Evolutionary conservation across 2,797 vertebrate species (phyloP).

Genomic region (Acridotheres tristis): DNA sequence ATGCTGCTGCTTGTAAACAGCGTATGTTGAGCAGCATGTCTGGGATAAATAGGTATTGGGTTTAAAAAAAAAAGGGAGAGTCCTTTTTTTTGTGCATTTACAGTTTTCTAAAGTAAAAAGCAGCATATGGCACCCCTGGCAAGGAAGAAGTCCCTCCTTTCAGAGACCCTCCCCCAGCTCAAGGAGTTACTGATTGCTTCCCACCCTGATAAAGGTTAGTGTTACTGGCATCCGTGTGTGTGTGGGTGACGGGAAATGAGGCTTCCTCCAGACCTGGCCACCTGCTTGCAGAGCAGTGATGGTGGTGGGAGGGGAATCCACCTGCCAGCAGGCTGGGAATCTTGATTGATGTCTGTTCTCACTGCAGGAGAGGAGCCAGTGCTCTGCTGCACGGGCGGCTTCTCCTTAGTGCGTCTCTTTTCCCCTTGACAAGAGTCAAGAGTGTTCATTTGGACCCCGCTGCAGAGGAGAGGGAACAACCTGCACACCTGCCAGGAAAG

Average conservation of each 20-base stretch:
- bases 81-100: background rate
- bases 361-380: background rate
- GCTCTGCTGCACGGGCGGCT: background rate
- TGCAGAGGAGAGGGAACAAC: constrained; percentile 9
- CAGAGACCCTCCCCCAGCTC: background rate
- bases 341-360: background rate
- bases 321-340: background rate
- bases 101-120: background rate
- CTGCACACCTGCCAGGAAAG: constrained; percentile 59
- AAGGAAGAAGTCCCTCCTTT: constrained; percentile 26
- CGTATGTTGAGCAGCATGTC: fast-evolving
- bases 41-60: background rate
- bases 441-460: background rate
- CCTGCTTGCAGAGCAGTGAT: background rate
- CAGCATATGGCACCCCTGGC: background rate
- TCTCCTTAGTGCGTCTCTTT: background rate
- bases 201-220: background rate
- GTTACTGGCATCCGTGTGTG: background rate
- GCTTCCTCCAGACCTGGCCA: constrained; percentile 40
- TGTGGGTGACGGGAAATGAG: constrained; percentile 15
- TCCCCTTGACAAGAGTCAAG: background rate
- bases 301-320: background rate
- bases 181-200: background rate
- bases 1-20: background rate
- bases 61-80: background rate